Base-by-base conservation (phyloP, 2,888 invertebrate genomes). In the Heterodera filipjevi region DNA sequence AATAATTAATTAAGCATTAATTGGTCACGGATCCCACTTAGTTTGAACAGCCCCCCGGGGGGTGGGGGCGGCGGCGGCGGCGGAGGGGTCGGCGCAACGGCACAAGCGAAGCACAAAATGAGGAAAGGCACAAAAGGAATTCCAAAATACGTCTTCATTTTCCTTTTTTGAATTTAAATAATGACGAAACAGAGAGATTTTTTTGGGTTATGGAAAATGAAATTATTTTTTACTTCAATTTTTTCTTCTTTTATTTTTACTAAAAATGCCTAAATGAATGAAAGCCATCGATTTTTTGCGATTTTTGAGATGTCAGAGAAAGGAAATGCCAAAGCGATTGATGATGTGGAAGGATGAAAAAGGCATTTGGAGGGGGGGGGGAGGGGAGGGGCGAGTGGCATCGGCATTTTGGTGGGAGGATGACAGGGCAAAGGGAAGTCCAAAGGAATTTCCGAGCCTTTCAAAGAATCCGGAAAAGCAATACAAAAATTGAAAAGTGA, bases 241-340 rank as follows among this genome's bases (percentile, higher is more conserved):
- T n/a, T n/a, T n/a, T n/a, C n/a, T n/a, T n/a, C n/a, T n/a, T n/a
- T n/a, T n/a, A n/a, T n/a, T n/a, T n/a, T n/a, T 5, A 53, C 53
- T 53, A n/a, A 8, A 39, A 39, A 39, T 39, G 39, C 12, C 39
- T 49, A 16, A 49, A 49, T 49, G 3, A 19, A 49, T 19, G 19
- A 59, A 59, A 59, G 59, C 8, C 59, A 59, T 59, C 27, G 59
- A 59, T 59, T 59, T 59, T n/a, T 59, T 49, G 16, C 14, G 14
- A 16, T 8, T n/a, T 10, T 10, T 27, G 59, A 8, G 27, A 59
- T 19, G 59, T 8, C 6, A 59, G 3, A 27, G 3, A 53, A 59
- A n/a, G 27, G 8, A 59, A 59, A 59, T 59, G 59, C 59, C 59
- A 59, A 59, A 59, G 27, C 59, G 59, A 59, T 59, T 59, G 59